Evolutionary conservation across 1,140 invertebrate species (phyloP).

Genomic region (Brachionus paranguensis): DNA sequence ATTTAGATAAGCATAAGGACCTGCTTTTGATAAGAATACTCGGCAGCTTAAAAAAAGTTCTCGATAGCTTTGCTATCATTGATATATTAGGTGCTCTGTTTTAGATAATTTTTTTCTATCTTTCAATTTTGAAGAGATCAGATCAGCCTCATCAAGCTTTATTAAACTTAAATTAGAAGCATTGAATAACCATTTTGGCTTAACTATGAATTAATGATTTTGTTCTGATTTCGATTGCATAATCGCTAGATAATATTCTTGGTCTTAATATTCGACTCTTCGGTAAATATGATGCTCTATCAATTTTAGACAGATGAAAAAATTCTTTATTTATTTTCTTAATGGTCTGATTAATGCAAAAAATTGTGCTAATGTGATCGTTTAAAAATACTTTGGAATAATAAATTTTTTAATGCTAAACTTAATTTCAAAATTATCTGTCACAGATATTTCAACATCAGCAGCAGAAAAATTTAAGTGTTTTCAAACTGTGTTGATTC

Average conservation of each 20-base stretch:
- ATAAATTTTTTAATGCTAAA: background rate
- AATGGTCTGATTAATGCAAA: background rate
- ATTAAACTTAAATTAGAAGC: background rate
- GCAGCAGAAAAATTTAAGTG: background rate
- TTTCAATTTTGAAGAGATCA: background rate
- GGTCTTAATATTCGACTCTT: background rate
- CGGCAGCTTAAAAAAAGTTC: background rate
- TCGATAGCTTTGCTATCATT: background rate
- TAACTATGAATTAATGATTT: background rate
- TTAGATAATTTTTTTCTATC: background rate
- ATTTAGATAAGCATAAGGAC: background rate
- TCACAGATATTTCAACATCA: background rate
- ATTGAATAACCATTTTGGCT: background rate
- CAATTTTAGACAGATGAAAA: background rate
- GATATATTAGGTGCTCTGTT: background rate
- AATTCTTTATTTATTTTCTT: background rate
- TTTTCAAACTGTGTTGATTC: background rate
- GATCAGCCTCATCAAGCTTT: background rate
- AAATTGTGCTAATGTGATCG: background rate
- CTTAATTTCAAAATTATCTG: background rate
- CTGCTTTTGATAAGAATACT: background rate
- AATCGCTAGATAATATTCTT: background rate
- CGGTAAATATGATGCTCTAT: background rate
- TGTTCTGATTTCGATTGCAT: background rate
- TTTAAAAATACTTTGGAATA: background rate